Evolutionary conservation across 2,797 vertebrate genomes (phyloP).

Genomic region (Aplochiton taeniatus): DNA sequence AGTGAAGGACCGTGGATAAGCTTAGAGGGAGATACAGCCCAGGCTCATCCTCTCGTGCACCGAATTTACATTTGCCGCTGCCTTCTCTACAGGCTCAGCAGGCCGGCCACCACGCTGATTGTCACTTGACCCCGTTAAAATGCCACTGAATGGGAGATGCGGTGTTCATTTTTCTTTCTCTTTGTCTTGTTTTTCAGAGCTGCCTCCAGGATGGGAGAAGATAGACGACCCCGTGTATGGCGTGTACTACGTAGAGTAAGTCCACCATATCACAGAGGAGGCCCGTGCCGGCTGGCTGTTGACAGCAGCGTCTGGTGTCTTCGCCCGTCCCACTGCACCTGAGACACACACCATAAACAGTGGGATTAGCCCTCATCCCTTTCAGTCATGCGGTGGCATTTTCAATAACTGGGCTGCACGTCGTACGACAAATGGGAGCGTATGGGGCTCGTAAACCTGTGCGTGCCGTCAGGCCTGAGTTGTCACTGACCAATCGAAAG

Average conservation of each 20-base stretch:
- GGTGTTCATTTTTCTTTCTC: constrained; percentile 8
- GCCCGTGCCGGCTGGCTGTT: background rate
- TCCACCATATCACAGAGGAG: constrained; percentile 41
- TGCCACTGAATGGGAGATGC: constrained; percentile 3
- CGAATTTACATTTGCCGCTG: background rate
- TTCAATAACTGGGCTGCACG: no score
- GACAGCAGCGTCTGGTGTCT: no score
- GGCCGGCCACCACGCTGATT: no score
- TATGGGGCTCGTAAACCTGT: background rate
- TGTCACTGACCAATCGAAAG: background rate
- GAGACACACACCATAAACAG: no score
- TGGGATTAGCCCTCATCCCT: no score
- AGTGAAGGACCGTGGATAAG: no score
- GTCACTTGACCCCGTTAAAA: no score
- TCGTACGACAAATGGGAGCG: no score
- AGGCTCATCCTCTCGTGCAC: no score
- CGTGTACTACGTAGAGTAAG: constrained; percentile 99
- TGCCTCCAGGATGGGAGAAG: constrained; percentile 98
- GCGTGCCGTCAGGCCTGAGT: background rate
- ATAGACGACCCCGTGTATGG: constrained; percentile 98
- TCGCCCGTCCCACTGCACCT: no score
- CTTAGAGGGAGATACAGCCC: no score
- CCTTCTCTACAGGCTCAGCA: background rate
- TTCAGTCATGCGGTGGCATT: no score
- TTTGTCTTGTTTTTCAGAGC: constrained; percentile 79